Conservation (phyloP, 2,888 invertebrate genomes). For the Oscheius onirici region DNA sequence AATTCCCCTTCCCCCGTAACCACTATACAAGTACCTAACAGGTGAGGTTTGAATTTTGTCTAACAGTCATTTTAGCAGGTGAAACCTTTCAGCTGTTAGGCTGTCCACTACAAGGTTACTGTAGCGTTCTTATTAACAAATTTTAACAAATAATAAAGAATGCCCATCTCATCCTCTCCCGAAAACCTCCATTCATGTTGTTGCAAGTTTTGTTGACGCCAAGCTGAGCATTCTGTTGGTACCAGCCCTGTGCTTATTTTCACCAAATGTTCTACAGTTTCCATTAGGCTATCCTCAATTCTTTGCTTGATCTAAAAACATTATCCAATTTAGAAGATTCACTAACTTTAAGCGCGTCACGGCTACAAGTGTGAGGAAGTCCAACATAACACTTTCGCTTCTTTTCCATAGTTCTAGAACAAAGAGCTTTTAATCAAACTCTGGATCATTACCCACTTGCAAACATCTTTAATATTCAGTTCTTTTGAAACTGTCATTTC, state of each 20-base stretch:
- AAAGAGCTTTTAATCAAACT: background rate
- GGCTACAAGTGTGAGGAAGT: slow-evolving; percentile 1
- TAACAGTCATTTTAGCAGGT: too few relatives aligned
- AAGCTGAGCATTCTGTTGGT: slow-evolving; percentile 4
- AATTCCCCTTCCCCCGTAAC: too few relatives aligned
- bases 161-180: background rate
- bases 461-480: slow-evolving; percentile 3
- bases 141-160: background rate
- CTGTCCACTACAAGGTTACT: too few relatives aligned
- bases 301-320: slow-evolving; percentile 7
- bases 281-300: slow-evolving; percentile 16
- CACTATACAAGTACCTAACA: too few relatives aligned
- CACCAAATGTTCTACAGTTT: slow-evolving; percentile 10
- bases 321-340: background rate
- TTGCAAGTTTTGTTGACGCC: slow-evolving; percentile 2
- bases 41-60: too few relatives aligned
- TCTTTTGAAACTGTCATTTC: background rate
- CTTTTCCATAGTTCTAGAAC: slow-evolving; percentile 5
- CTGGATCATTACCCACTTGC: background rate
- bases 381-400: slow-evolving; percentile 2
- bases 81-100: too few relatives aligned
- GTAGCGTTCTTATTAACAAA: too few relatives aligned
- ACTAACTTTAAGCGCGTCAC: slow-evolving; percentile 12
- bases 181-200: slow-evolving; percentile 15
- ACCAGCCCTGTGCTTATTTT: slow-evolving; percentile 5